Evolutionary conservation across 2,113 vertebrate genomes (phyloP).

Genomic region (Natator depressus): DNA sequence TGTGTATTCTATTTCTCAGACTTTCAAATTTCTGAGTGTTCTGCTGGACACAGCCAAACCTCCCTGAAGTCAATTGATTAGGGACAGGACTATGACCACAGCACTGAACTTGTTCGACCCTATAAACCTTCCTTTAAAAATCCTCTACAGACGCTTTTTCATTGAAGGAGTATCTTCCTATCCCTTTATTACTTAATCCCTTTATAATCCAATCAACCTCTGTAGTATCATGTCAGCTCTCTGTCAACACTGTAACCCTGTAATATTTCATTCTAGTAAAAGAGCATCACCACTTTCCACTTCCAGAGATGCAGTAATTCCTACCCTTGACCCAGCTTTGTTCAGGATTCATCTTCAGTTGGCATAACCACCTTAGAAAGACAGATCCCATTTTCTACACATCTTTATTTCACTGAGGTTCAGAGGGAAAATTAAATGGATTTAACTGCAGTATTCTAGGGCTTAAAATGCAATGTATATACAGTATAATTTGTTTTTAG

Average conservation of each 20-base stretch:
- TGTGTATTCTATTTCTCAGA: not conserved
- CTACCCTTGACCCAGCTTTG: slow-evolving; percentile 21
- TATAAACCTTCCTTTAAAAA: slow-evolving; percentile 44
- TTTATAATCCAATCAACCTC: slow-evolving; percentile 77
- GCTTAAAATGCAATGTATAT: not conserved
- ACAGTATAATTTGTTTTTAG: not conserved
- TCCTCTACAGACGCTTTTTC: slow-evolving; percentile 55
- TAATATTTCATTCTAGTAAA: slow-evolving; percentile 45
- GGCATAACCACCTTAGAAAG: not conserved
- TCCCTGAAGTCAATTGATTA: not conserved
- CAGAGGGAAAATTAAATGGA: not conserved
- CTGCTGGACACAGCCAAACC: not conserved
- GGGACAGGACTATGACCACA: not conserved
- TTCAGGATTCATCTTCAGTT: not conserved
- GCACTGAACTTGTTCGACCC: slow-evolving; percentile 31
- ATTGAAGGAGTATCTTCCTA: slow-evolving; percentile 65
- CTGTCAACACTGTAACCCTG: slow-evolving; percentile 55
- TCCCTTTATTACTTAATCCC: slow-evolving; percentile 77
- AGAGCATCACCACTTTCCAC: not conserved
- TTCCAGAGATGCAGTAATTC: not conserved
- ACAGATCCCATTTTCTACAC: fast-evolving
- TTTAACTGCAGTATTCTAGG: not conserved
- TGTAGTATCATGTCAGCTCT: slow-evolving; percentile 65
- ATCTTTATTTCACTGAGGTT: fast-evolving
- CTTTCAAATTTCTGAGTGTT: not conserved